Conservation (phyloP, 2,113 vertebrate species). For the Caloenas nicobarica region DNA sequence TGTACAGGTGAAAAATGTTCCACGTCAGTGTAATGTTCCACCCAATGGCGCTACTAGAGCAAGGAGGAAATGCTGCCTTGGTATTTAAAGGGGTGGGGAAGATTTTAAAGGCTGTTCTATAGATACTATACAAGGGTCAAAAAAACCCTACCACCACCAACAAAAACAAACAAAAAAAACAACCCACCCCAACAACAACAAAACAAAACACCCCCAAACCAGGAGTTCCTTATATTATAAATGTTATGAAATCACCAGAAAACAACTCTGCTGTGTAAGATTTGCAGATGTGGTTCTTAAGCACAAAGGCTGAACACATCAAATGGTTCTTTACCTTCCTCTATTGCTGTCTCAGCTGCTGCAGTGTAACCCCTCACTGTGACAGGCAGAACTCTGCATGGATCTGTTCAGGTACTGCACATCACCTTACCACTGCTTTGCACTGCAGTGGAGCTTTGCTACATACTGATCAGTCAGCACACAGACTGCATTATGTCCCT, state of each 20-base stretch:
- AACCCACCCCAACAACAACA: no score
- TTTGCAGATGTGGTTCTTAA: neutral
- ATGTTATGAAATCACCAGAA: neutral
- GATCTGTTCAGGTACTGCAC: neutral
- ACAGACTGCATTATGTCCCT: neutral
- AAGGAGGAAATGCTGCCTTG: neutral
- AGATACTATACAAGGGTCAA: neutral
- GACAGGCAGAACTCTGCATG: neutral
- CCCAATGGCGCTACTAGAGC: neutral
- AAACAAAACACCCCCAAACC: neutral
- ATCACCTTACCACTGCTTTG: neutral
- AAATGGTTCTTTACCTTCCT: neutral
- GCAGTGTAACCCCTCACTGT: neutral
- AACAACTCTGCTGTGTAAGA: neutral
- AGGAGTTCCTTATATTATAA: neutral
- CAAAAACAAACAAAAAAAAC: no score
- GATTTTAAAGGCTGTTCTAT: neutral
- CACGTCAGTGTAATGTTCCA: neutral
- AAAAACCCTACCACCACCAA: neutral
- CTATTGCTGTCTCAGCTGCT: neutral
- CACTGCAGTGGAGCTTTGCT: neutral
- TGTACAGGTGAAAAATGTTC: neutral
- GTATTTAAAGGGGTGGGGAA: neutral
- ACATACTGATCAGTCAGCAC: neutral
- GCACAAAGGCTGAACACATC: neutral